Base-by-base conservation (phyloP, 2,113 vertebrate genomes). In the Gorsachius goisagi region DNA sequence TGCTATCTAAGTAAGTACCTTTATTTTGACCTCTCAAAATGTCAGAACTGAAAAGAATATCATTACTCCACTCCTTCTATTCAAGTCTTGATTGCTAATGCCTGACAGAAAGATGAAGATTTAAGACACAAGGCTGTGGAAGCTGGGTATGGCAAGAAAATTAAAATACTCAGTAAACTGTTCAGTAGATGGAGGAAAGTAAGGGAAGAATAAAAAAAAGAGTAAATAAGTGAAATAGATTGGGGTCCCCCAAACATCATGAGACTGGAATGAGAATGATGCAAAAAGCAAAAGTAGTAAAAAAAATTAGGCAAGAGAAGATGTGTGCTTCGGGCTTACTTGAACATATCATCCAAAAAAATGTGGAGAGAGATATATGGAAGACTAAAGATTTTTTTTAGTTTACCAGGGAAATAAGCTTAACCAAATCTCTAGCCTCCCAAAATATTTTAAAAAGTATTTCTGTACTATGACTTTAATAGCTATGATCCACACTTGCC, bases 401-500 rank as follows among this genome's bases (percentile, higher is more conserved):
- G 30, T 67, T 85, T 76, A 58, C 17, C 15, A 27, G 2, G 23
- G 21, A 94, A 88, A 30, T 27, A 10, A 74, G 3, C 9, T 74
- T 20, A 55, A 80, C 23, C 14, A 66, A 78, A 64, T 49, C 39
- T 71, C 16, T 22, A 86, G 12, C 15, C 37, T 35, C 8, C 3
- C 23, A 49, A 88, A 81, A 8, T n/a, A 80, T 33, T 88, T 80
- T 39, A 2, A 15, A 22, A 73, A 56, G 3, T 0, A 74, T 26
- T 90, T 89, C 18, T 67, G 14, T 27, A 77, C 30, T 72, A 80
- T 3, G 15, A 37, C 14, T 85, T 88, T 32, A 88, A 68, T 53
- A 94, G 71, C 81, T 78, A 32, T 85, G 95, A 95, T 67, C 37
- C 92, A 96, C 33, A 92, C 98, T 98, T 97, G 99, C 99, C 99